A percentile compares a stretch with the other conserved stretches of the same genome.
phyloP scores from a whole-genome alignment of 2,797 vertebrate genomes.

The Eleutherodactylus coqui region DNA sequence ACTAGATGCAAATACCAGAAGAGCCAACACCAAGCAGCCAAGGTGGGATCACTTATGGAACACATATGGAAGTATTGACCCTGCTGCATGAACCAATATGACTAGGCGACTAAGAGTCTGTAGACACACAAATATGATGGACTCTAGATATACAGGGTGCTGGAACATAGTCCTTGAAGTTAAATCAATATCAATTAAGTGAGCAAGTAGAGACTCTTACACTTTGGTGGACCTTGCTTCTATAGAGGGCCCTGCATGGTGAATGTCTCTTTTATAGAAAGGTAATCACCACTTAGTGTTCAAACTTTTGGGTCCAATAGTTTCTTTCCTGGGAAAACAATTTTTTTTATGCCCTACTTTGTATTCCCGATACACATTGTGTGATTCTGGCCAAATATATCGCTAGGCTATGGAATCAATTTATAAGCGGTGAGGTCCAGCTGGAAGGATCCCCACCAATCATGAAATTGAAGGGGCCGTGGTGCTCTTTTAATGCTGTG shows the following conservation, averaged over 20 bases:
- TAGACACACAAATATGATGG: not conserved
- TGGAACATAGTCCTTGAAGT: no score
- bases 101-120: not conserved
- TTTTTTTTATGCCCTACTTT: not conserved
- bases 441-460: not conserved
- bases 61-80: not conserved
- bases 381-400: no score
- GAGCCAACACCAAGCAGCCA: not conserved
- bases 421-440: not conserved
- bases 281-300: not conserved
- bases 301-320: no score
- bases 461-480: not conserved
- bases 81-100: not conserved
- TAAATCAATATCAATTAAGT: not conserved
- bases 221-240: no score
- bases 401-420: no score
- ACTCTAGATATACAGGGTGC: not conserved
- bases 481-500: not conserved
- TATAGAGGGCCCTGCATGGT: not conserved
- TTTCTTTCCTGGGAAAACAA: not conserved
- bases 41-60: not conserved
- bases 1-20: not conserved
- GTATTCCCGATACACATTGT: no score
- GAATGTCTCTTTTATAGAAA: no score
- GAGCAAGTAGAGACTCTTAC: not conserved